Evolutionary conservation across 2,113 vertebrate species (phyloP), one percentile per base, ranked within the genome.

Genomic region (Thymallus thymallus): DNA sequence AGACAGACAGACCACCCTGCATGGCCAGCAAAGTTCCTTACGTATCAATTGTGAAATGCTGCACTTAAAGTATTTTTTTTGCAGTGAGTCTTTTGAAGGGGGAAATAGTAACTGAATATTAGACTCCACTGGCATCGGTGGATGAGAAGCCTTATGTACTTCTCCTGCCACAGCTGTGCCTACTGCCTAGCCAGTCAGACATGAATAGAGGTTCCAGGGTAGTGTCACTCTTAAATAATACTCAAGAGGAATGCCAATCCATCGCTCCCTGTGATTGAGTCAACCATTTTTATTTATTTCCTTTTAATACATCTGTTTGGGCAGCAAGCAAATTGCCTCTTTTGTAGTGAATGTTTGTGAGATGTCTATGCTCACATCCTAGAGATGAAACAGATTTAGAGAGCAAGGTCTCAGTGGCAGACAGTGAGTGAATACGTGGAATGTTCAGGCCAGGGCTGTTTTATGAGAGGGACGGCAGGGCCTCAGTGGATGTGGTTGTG

Each of bases 401-500:
- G 6, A 6, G 51, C 22, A 20, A 30, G 24, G 62, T 5, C 62
- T 68, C 68, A 4, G 22, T 80, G 69, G 26, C 55, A 86, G 48
- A 51, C 3, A 5, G 14, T 51, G 48, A 51, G 20, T 7, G 61
- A 79, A 22, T 10, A 58, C 24, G 73, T 51, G 62, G 46, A 73
- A 80, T n/a, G 65, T 69, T 74, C 81, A 12, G 55, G 76, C 79
- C 69, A 77, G 66, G 35, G 35, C 35, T 80, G 48, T 18, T 80
- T 86, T 70, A 73, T 68, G 51, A 70, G 71, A 60, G 46, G 61
- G 74, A 79, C 73, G 74, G 72, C 81, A 76, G 69, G 79, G 80
- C 79, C 77, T 82, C 76, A 69, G 78, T 88, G 89, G 89, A 91
- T 91, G 90, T 90, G 87, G 86, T 82, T 80, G 74, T 86, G 77